phyloP scores from a whole-genome alignment of 2,797 vertebrate species.

The Lutjanus argentimaculatus region DNA sequence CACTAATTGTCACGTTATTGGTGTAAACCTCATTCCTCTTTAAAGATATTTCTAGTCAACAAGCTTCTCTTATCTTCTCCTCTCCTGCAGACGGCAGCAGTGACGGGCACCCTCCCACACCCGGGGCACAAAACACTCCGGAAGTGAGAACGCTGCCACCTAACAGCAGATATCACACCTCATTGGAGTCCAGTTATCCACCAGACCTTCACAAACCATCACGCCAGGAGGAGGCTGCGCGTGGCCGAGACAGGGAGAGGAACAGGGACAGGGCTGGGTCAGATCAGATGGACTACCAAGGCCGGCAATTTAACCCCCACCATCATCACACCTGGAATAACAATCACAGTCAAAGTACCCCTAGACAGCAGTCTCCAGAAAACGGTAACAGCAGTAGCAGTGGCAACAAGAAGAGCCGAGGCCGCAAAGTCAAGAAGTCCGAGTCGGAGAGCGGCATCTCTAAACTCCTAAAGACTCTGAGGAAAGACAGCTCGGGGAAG shows the following conservation, averaged over 20 bases:
- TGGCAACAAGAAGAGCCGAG: conserved; percentile 83
- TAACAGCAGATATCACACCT: conserved; percentile 91
- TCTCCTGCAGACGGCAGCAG: conserved; percentile 94
- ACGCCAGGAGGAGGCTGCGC: conserved; percentile 92
- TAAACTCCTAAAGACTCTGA: conserved; percentile 87
- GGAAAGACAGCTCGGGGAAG: conserved; percentile 89
- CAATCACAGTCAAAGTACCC: conserved; percentile 88
- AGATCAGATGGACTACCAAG: conserved; percentile 89
- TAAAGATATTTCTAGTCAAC: conserved; percentile 30
- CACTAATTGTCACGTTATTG: conserved; percentile 21
- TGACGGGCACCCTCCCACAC: conserved; percentile 95
- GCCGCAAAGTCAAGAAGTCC: conserved; percentile 87
- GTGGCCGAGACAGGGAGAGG: conserved; percentile 81
- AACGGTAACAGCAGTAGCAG: conserved; percentile 73
- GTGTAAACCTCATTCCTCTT: neutral
- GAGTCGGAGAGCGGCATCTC: conserved; percentile 89
- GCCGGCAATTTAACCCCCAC: conserved; percentile 80
- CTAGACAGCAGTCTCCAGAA: conserved; percentile 89
- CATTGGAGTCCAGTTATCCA: conserved; percentile 96
- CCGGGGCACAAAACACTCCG: conserved; percentile 97
- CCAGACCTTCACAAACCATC: conserved; percentile 97
- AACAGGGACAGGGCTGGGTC: conserved; percentile 78
- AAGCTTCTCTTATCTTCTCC: conserved; percentile 31
- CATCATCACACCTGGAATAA: conserved; percentile 92
- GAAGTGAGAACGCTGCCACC: conserved; percentile 92